Conservation (phyloP, 2,797 vertebrate species). For the Tragelaphus oryx region DNA sequence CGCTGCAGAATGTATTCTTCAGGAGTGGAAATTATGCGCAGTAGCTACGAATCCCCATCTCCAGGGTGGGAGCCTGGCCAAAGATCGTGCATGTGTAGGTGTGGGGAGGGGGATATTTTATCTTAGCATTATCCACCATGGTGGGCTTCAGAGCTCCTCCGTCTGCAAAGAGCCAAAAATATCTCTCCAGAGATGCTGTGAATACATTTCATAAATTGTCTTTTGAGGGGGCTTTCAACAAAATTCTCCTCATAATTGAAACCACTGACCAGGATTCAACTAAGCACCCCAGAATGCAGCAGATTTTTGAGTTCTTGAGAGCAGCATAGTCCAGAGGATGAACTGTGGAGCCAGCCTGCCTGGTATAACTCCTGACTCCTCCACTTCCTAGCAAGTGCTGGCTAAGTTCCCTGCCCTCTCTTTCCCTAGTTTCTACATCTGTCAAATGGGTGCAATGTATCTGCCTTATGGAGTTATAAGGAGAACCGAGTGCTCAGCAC, state of each 20-base stretch:
- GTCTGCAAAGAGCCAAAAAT: conserved; percentile 12
- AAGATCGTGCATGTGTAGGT: background rate
- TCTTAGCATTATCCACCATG: background rate
- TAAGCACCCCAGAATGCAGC: background rate
- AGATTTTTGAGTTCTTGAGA: background rate
- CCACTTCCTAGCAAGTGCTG: background rate
- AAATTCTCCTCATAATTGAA: background rate
- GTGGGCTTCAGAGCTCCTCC: background rate
- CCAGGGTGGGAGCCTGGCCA: background rate
- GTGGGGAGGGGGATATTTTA: background rate
- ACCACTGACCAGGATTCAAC: background rate
- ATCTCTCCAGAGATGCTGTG: background rate
- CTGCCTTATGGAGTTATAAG: no score
- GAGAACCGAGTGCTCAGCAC: background rate
- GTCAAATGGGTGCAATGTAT: background rate
- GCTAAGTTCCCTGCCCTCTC: no score
- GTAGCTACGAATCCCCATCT: background rate
- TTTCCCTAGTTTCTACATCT: background rate
- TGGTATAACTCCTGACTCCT: background rate
- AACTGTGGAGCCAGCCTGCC: background rate
- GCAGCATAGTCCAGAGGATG: background rate
- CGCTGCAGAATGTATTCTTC: background rate
- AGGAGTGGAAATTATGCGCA: background rate
- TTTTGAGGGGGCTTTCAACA: background rate
- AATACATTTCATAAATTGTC: background rate